Percentiles rank a stretch among this genome's conserved stretches.
These are phyloP conservation scores for Tragelaphus scriptus DNA, from an alignment of 2,113 vertebrate genomes.

Conservation along the genomic window DNA sequence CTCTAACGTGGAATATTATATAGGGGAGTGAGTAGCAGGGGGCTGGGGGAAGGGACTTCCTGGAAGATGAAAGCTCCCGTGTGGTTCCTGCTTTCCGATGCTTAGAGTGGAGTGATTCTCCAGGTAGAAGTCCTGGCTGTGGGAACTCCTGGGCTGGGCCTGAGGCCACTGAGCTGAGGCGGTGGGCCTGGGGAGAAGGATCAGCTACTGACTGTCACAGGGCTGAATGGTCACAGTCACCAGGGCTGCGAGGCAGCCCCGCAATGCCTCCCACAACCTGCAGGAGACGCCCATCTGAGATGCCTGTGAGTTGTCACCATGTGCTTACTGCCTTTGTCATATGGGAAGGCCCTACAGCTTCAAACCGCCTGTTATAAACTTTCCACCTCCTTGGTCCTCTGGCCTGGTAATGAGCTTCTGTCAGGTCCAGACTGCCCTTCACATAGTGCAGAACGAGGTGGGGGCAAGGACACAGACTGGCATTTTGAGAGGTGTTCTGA, in stretches of 20 bases:
- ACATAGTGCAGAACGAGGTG: not conserved
- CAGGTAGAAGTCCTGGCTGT: not conserved
- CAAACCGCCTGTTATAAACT: not conserved
- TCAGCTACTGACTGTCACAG: not conserved
- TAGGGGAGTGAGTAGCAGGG: conserved; percentile 77
- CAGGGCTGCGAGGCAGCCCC: not conserved
- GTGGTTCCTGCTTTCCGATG: conserved; percentile 7
- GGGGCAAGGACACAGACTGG: not conserved
- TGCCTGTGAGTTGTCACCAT: rapidly evolving
- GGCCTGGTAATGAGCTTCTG: not conserved
- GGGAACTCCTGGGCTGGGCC: not conserved
- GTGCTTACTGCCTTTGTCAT: not conserved
- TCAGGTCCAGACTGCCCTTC: not conserved
- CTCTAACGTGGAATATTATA: conserved; percentile 86
- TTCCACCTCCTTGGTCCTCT: not conserved
- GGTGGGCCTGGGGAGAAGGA: not conserved
- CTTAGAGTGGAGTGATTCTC: conserved; percentile 15
- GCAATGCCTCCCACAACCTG: not conserved
- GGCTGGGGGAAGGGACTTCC: conserved; percentile 79
- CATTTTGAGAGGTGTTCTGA: not conserved
- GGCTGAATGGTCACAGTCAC: not conserved
- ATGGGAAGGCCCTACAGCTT: not conserved
- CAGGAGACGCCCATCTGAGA: not conserved
- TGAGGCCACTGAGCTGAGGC: not conserved
- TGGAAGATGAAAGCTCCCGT: conserved; percentile 78